Conservation (phyloP, 2,888 invertebrate genomes). For the Nycteola revayana region DNA sequence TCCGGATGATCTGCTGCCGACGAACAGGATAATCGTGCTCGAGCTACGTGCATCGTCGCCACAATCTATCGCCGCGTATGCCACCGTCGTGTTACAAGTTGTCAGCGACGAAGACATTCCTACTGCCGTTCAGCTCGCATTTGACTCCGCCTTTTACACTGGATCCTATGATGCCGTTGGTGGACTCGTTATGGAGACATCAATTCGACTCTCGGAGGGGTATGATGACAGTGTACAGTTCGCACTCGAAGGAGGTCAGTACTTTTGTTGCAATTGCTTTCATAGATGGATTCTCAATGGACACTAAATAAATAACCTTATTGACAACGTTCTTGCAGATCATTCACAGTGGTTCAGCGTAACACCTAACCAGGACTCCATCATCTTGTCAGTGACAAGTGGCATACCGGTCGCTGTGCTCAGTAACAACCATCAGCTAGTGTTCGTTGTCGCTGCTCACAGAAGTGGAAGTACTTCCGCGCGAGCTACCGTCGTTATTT, state of each 20-base stretch:
- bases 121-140: conserved; percentile 15
- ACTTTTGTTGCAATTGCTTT: conserved; percentile 1
- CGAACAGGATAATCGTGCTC: conserved; percentile 24
- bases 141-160: conserved; percentile 27
- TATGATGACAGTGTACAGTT: conserved; percentile 29
- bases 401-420: conserved; percentile 29
- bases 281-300: too few species aligned
- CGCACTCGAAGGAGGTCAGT: conserved; percentile 34
- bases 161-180: conserved; percentile 20
- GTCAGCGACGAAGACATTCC: conserved; percentile 6
- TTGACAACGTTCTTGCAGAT: too few species aligned
- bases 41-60: conserved; percentile 29
- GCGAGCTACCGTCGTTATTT: conserved; percentile 30
- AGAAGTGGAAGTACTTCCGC: conserved; percentile 20
- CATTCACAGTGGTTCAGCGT: conserved; percentile 29
- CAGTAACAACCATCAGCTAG: conserved; percentile 26
- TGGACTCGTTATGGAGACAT: conserved; percentile 16
- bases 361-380: conserved; percentile 13
- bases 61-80: conserved; percentile 18
- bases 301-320: too few species aligned
- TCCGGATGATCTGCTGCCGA: conserved; percentile 25
- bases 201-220: conserved; percentile 24
- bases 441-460: conserved; percentile 27
- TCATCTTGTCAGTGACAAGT: conserved; percentile 9
- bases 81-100: conserved; percentile 29